These are phyloP conservation scores for Amazona guildingii DNA, from an alignment of 2,113 vertebrate genomes.

Conservation along the genomic window DNA sequence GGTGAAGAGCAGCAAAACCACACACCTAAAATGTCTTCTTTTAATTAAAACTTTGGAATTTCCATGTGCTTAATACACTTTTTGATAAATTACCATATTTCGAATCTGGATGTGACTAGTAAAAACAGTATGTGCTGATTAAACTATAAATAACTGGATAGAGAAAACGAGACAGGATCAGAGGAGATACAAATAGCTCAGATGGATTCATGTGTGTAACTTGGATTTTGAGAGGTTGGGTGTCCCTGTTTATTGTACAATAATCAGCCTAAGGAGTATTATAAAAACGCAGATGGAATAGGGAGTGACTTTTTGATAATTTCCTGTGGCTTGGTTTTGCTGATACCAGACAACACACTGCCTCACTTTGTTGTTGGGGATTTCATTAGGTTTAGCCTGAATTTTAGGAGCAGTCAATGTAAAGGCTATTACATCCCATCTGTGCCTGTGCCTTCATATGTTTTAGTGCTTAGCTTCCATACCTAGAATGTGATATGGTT, in stretches of 20 bases:
- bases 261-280: neutral
- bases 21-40: neutral
- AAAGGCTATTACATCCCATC: neutral
- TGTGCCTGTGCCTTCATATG: neutral
- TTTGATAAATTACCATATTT: neutral
- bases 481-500: neutral
- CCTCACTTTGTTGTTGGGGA: neutral
- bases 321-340: neutral
- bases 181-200: neutral
- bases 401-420: neutral
- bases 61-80: neutral
- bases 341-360: neutral
- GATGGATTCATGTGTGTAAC: neutral
- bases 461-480: neutral
- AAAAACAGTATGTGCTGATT: neutral
- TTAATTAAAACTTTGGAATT: neutral
- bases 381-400: neutral
- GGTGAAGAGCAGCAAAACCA: neutral
- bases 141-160: neutral
- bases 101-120: neutral
- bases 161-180: neutral
- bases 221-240: neutral
- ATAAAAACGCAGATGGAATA: neutral
- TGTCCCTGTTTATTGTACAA: neutral
- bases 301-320: neutral